These are phyloP conservation scores for Ptiloglossa arizonensis DNA, from an alignment of 1,140 invertebrate genomes.

Conservation along the genomic window DNA sequence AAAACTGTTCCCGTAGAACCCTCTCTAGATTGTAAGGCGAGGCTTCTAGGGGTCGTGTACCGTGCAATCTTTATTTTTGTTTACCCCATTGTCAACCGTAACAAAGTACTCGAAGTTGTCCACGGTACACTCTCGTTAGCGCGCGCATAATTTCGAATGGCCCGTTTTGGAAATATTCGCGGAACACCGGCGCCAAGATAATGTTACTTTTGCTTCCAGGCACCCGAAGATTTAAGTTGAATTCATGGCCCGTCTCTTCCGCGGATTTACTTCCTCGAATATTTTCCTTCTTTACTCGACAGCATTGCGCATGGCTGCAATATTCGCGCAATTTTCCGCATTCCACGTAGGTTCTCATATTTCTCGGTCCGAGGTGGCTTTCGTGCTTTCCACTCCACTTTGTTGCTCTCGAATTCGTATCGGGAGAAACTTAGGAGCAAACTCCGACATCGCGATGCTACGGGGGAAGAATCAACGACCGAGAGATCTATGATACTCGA, in stretches of 20 bases:
- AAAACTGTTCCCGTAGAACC: too few species aligned
- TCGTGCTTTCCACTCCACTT: not conserved
- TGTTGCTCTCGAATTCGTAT: not conserved
- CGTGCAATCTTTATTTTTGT: too few species aligned
- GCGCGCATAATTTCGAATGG: too few species aligned
- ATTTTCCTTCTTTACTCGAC: not conserved
- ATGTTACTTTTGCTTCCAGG: too few species aligned
- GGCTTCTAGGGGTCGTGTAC: too few species aligned
- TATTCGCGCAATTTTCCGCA: not conserved
- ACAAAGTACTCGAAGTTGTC: too few species aligned
- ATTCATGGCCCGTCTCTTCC: not conserved
- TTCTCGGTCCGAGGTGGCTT: not conserved
- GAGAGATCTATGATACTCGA: not conserved
- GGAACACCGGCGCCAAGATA: too few species aligned
- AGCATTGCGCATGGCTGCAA: not conserved
- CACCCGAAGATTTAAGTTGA: not conserved
- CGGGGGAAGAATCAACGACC: not conserved
- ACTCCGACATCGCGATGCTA: not conserved
- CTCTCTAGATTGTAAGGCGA: too few species aligned
- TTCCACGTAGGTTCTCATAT: conserved; percentile 1
- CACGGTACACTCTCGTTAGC: too few species aligned
- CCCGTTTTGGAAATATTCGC: too few species aligned
- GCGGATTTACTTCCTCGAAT: conserved; percentile 2
- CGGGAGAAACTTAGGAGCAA: not conserved
- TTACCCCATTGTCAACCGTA: too few species aligned